Percentiles rank a stretch among this genome's conserved stretches.
Conservation (phyloP, 2,888 invertebrate genomes). For the Chouioia cunea region DNA sequence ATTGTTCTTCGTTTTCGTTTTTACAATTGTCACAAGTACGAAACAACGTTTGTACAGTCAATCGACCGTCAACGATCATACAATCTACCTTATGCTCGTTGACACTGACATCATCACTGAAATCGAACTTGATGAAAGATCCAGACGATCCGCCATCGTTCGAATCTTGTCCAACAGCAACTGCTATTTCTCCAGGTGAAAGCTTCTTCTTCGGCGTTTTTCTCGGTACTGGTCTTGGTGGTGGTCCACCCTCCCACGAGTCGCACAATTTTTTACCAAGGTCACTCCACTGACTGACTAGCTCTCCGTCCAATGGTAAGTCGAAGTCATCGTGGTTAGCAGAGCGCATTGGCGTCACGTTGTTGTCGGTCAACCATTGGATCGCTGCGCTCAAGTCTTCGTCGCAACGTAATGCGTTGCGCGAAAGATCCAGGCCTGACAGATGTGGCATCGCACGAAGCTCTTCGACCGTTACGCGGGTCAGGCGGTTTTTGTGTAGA, state of each 20-base stretch:
- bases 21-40: not conserved
- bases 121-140: slow-evolving; percentile 44
- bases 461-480: slow-evolving; percentile 72
- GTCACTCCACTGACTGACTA: slow-evolving; percentile 61
- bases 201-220: slow-evolving; percentile 34
- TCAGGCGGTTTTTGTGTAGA: slow-evolving; percentile 60
- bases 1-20: no score
- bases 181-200: not conserved
- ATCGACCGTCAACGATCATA: no score
- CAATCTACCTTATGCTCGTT: slow-evolving; percentile 15
- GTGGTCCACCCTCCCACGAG: slow-evolving; percentile 58
- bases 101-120: slow-evolving; percentile 25
- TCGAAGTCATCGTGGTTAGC: slow-evolving; percentile 47
- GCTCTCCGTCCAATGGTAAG: slow-evolving; percentile 45
- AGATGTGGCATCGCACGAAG: slow-evolving; percentile 73
- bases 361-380: slow-evolving; percentile 74
- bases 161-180: not conserved
- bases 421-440: slow-evolving; percentile 74
- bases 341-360: slow-evolving; percentile 71
- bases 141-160: slow-evolving; percentile 27
- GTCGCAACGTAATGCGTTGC: slow-evolving; percentile 79
- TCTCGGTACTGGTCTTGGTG: slow-evolving; percentile 51
- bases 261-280: slow-evolving; percentile 63
- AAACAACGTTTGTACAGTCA: no score
- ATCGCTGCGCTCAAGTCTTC: slow-evolving; percentile 78